phyloP scores from a whole-genome alignment of 2,888 invertebrate genomes.

The Drosophila planitibia region DNA sequence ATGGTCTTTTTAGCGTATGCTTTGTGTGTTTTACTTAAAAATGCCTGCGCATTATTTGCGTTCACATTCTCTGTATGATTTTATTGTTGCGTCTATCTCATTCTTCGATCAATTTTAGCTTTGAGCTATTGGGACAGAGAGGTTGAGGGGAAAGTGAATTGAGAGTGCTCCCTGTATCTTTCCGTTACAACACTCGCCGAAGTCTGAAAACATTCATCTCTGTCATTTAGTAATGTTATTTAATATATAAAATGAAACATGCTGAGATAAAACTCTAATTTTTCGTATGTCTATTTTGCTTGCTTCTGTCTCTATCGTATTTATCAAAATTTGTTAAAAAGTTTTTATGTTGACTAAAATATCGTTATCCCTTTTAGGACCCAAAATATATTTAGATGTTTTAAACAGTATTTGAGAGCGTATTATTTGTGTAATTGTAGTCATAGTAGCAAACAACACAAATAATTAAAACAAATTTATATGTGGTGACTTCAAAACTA shows the following conservation, averaged over 20 bases:
- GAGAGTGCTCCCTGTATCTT: not conserved
- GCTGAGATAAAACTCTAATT: not conserved
- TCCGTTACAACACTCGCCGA: not conserved
- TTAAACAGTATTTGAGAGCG: not conserved
- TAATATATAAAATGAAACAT: not conserved
- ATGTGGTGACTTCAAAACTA: not conserved
- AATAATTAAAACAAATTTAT: not conserved
- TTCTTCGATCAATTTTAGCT: not conserved
- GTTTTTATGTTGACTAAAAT: not conserved
- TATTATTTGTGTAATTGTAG: not conserved
- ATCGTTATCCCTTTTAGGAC: not conserved
- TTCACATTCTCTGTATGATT: not conserved
- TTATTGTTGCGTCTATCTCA: not conserved
- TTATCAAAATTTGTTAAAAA: not conserved
- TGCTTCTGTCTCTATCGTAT: not conserved
- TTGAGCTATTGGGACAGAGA: not conserved
- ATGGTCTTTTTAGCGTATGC: not conserved
- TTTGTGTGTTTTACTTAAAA: not conserved
- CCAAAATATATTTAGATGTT: not conserved
- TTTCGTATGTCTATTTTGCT: not conserved
- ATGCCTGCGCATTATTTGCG: not conserved
- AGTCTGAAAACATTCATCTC: not conserved
- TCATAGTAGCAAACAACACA: not conserved
- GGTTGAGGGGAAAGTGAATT: not conserved
- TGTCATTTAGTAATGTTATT: not conserved